A percentile compares a stretch with the other conserved stretches of the same genome.
Evolutionary conservation across 2,797 vertebrate genomes (phyloP).

Genomic region (Cryptoprocta ferox): DNA sequence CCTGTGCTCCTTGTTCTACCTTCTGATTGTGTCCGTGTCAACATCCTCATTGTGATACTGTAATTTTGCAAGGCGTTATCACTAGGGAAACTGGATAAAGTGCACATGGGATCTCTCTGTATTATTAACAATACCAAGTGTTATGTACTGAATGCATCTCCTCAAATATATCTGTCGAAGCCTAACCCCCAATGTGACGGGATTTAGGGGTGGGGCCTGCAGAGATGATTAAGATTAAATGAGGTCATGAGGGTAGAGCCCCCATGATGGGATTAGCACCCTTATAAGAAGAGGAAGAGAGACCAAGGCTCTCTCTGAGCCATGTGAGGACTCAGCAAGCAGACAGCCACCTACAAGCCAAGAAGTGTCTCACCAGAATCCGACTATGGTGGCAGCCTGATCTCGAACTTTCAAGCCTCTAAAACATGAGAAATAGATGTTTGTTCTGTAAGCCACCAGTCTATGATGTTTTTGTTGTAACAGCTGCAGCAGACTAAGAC

Average conservation of each 20-base stretch:
- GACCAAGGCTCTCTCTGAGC: neutral
- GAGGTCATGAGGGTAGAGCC: too few species aligned
- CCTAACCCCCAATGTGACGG: neutral
- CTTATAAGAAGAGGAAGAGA: neutral
- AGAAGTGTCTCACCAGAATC: neutral
- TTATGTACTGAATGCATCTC: neutral
- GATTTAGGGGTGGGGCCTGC: neutral
- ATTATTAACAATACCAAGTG: neutral
- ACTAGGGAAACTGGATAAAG: neutral
- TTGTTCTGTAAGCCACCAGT: too few species aligned
- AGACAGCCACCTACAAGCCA: neutral
- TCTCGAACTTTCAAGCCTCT: neutral
- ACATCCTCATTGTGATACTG: neutral
- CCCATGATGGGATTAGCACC: neutral
- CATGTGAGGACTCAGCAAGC: neutral
- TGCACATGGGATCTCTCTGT: neutral
- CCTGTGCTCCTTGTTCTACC: neutral
- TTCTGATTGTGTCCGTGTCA: neutral
- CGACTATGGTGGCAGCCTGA: neutral
- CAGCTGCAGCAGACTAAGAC: neutral
- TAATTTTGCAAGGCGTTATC: neutral
- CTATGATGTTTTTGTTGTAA: neutral
- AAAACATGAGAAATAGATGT: neutral
- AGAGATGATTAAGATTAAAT: neutral
- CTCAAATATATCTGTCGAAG: neutral